A percentile compares a stretch with the other conserved stretches of the same genome.
Conservation (phyloP, 2,888 invertebrate genomes). For the Uropetala carovei region DNA sequence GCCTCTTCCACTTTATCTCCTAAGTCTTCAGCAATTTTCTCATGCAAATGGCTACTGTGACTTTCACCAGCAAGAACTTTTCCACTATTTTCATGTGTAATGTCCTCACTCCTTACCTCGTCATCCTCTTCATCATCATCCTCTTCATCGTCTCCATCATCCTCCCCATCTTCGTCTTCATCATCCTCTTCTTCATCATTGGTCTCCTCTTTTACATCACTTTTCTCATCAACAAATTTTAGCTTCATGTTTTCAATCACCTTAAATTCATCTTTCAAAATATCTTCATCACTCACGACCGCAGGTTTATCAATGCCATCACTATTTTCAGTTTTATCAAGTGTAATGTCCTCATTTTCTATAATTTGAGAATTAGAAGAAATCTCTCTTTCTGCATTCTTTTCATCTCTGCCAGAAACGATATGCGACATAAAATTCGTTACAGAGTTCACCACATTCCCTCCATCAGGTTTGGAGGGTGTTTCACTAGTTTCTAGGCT, state of each 20-base stretch:
- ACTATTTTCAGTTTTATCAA: background rate
- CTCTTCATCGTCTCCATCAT: background rate
- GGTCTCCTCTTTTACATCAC: background rate
- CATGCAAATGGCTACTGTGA: background rate
- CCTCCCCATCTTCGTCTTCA: constrained; percentile 24
- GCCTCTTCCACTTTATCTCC: background rate
- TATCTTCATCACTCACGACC: background rate
- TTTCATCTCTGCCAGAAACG: background rate
- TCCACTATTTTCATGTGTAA: background rate
- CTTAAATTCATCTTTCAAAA: background rate
- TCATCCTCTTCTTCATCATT: constrained; percentile 10
- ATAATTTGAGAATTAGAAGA: background rate
- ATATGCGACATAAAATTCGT: background rate
- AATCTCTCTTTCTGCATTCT: background rate
- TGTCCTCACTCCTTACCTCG: background rate
- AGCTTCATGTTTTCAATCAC: background rate
- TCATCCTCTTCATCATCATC: background rate
- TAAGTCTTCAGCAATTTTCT: background rate
- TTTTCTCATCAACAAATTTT: background rate
- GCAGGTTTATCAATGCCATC: background rate
- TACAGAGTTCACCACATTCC: background rate
- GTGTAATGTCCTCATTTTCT: background rate
- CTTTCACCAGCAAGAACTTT: background rate
- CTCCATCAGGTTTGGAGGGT: background rate
- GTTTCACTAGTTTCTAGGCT: background rate